A percentile compares a stretch with the other conserved stretches of the same genome.
Conservation (phyloP, 1,140 invertebrate genomes). For the Drosophila obscura region DNA sequence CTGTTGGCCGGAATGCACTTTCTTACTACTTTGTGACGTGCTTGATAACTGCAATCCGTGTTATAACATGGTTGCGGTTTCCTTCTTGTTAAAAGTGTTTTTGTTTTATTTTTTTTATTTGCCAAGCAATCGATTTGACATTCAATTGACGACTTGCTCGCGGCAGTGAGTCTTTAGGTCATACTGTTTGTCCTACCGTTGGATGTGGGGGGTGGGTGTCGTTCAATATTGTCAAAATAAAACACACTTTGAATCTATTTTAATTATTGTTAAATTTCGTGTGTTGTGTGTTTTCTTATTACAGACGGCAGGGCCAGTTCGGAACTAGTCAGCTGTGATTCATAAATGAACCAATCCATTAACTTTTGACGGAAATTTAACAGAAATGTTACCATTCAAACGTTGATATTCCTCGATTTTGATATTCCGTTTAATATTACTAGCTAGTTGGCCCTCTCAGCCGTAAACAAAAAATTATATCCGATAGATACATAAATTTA, state of each 20-base stretch:
- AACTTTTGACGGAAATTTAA: no score
- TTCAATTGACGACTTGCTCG: neutral
- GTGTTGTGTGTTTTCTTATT: conserved; percentile 25
- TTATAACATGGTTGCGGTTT: conserved; percentile 8
- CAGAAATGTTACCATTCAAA: no score
- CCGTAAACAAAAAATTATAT: no score
- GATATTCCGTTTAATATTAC: no score
- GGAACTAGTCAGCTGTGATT: conserved; percentile 23
- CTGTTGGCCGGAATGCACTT: no score
- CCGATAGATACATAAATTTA: no score
- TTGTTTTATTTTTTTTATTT: conserved; percentile 38
- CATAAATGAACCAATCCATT: conserved; percentile 12
- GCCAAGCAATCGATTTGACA: conserved; percentile 42
- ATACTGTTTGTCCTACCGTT: conserved; percentile 5
- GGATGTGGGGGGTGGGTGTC: neutral
- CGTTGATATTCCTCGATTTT: no score
- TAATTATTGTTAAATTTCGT: conserved; percentile 29
- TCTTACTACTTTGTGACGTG: no score
- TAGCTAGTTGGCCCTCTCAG: no score
- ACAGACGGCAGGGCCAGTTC: conserved; percentile 28
- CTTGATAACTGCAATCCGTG: neutral
- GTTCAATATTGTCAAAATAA: conserved; percentile 1
- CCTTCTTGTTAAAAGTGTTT: neutral
- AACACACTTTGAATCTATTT: conserved; percentile 1
- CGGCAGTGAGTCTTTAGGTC: conserved; percentile 42